phyloP scores from a whole-genome alignment of 2,888 invertebrate species.

The Lepidochrysops patricia region DNA sequence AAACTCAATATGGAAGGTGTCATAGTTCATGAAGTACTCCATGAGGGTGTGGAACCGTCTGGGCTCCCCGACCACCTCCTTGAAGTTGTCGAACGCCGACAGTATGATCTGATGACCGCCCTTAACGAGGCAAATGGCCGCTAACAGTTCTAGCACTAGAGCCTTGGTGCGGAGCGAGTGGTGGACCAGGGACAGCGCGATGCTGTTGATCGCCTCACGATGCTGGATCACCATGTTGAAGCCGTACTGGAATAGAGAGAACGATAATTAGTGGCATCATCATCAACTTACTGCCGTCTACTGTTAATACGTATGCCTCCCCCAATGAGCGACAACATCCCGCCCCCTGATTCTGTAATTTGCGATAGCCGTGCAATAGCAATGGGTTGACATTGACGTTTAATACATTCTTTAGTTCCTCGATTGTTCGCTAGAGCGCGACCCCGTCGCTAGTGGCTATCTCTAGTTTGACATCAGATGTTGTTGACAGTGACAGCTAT shows the following conservation, averaged over 20 bases:
- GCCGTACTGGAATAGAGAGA: conserved; percentile 92
- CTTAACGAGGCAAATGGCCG: conserved; percentile 98
- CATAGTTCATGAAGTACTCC: conserved; percentile 97
- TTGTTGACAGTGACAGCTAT: no score
- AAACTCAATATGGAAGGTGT: conserved; percentile 97
- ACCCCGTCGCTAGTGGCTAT: no score
- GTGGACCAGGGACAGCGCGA: conserved; percentile 96
- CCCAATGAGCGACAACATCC: no score
- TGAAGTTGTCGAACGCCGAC: conserved; percentile 98
- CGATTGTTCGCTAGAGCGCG: no score
- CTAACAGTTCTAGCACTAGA: conserved; percentile 94
- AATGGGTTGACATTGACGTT: no score
- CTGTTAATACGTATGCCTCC: no score
- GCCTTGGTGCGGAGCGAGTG: conserved; percentile 98
- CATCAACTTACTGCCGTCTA: no score
- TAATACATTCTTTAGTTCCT: no score
- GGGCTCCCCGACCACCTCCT: conserved; percentile 89
- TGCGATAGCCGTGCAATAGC: no score
- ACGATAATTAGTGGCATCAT: no score
- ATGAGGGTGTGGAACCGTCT: conserved; percentile 96
- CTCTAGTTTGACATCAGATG: no score
- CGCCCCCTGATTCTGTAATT: no score
- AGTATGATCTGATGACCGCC: conserved; percentile 99
- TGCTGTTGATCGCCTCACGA: conserved; percentile 97
- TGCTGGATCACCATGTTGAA: conserved; percentile 99